A percentile compares a stretch with the other conserved stretches of the same genome.
phyloP scores from a whole-genome alignment of 2,113 vertebrate species.

The Ursus arctos region DNA sequence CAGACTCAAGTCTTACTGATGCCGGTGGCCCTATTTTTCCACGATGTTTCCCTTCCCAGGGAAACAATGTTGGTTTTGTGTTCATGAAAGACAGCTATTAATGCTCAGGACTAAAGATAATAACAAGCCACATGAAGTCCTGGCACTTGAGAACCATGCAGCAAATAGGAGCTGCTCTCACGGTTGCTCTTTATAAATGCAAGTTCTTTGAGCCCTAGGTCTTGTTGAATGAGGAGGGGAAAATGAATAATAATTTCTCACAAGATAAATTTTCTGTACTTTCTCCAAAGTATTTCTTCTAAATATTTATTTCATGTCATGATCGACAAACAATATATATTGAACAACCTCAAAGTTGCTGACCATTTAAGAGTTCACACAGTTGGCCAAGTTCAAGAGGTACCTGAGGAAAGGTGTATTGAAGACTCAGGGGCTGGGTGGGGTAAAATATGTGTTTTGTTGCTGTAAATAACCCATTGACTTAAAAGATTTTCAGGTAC shows the following conservation, averaged over 20 bases:
- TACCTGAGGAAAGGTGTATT: not conserved
- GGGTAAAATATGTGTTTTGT: not conserved
- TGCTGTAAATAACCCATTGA: not conserved
- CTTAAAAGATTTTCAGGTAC: conserved; percentile 10
- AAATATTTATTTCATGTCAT: conserved; percentile 12
- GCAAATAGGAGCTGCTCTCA: not conserved
- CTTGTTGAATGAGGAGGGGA: not conserved
- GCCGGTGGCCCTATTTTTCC: not conserved
- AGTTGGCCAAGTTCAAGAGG: not conserved
- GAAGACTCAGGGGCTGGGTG: not conserved
- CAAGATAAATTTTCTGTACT: not conserved
- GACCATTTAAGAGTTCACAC: not conserved
- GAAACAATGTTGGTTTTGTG: not conserved
- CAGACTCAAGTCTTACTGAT: not conserved
- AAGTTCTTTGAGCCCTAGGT: not conserved
- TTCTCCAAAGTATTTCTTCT: not conserved
- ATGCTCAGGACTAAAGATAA: not conserved
- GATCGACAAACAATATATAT: not conserved
- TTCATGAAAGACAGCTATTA: not conserved
- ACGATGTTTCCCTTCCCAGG: too few species aligned
- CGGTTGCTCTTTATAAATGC: not conserved
- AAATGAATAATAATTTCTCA: conserved; percentile 4
- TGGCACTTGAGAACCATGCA: not conserved
- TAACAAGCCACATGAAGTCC: not conserved
- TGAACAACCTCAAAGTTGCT: not conserved